Evolutionary conservation across 64 coral and sea anemone genomes (phyloP).

Genomic region (Actinia equina): DNA sequence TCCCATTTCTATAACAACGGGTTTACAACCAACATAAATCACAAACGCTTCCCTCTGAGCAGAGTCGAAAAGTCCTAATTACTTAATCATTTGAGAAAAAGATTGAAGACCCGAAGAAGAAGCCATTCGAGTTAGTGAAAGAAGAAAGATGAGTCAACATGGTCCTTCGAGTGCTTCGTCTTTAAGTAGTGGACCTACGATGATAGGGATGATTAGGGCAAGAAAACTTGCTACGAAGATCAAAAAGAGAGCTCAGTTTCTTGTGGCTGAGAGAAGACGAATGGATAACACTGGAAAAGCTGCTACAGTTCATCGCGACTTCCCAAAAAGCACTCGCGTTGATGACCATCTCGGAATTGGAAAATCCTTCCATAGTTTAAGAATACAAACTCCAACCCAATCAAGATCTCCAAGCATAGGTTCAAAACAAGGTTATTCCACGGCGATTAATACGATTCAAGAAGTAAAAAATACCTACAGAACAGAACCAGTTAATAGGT

Average conservation of each 20-base stretch:
- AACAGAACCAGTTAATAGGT: slow-evolving; percentile 43
- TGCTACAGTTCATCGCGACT: slow-evolving; percentile 76
- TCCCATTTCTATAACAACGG: slow-evolving; percentile 18
- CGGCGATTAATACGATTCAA: background rate
- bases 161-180: slow-evolving; percentile 56
- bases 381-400: slow-evolving; percentile 23
- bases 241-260: slow-evolving; percentile 91
- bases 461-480: slow-evolving; percentile 57
- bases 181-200: slow-evolving; percentile 52
- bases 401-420: slow-evolving; percentile 63
- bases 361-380: background rate
- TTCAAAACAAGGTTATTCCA: slow-evolving; percentile 28
- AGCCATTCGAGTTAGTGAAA: background rate
- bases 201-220: slow-evolving; percentile 97
- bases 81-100: background rate
- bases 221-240: slow-evolving; percentile 90
- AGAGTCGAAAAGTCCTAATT: background rate
- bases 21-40: background rate
- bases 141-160: background rate
- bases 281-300: slow-evolving; percentile 75
- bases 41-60: background rate
- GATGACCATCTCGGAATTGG: slow-evolving; percentile 39
- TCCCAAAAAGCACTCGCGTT: slow-evolving; percentile 43
- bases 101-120: background rate
- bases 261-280: slow-evolving; percentile 68